Evolutionary conservation across 2,797 vertebrate species (phyloP), one percentile per base, ranked within the genome.

Genomic region (Sebastes glaucus): DNA sequence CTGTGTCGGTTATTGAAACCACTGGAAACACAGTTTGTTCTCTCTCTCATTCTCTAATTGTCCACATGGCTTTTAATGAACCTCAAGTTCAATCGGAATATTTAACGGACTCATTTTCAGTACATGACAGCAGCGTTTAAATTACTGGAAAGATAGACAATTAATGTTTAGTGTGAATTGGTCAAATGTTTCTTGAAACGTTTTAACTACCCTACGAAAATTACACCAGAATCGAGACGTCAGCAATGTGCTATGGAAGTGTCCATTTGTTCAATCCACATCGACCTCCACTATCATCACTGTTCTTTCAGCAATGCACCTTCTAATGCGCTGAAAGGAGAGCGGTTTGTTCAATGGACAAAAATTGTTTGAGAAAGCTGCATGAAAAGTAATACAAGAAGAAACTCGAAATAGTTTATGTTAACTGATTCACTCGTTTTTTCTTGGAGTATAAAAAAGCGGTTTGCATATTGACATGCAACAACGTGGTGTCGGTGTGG

Each of bases 11-110:
- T 79, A 83, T 71, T 76, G 52, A 80, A 90, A 88, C 77, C 56
- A 77, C 70, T 83, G 70, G 72, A 90, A 89, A 89, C 78, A 84
- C 71, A 71, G 78, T 88, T 85, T 83, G 75, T 83, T 90, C 81
- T 88, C 74, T 64, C 46, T 77, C 71, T 79, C 59, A 63, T 76
- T 80, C 67, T 83, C 14, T 63, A 42, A 72, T 55, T 55, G 53
- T 82, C 63, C 71, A 72, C 66, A 62, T 80, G 84, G 80, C 78
- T 78, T 87, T 88, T 35, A 65, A 79, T 49, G 46, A 77, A 75
- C 73, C 70, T 27, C 28, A 6, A 49, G 62, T 68, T 85, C 14
- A 61, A 71, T 65, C 20, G 52, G 28, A 72, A 70, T 33, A 25
- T 38, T 64, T 38, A 68, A 65, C 18, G 5, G 23, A 71, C 42